Conservation (phyloP, 1,140 invertebrate species). For the Cydia splendana region DNA sequence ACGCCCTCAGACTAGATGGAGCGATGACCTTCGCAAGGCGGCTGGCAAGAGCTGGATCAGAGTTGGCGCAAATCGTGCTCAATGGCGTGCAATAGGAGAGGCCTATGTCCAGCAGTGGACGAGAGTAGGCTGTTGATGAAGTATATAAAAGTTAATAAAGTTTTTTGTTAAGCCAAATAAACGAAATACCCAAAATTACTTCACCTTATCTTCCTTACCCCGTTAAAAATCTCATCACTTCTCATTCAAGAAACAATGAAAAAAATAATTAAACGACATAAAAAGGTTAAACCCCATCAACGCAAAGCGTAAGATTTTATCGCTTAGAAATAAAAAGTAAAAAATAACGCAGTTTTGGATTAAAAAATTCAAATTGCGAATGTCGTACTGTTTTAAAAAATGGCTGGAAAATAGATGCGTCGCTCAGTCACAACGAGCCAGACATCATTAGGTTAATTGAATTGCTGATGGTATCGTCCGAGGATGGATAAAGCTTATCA, state of each 20-base stretch:
- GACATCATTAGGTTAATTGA: constrained; percentile 68
- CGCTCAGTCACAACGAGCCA: constrained; percentile 35
- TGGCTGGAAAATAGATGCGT: constrained; percentile 21
- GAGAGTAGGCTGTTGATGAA: too few relatives aligned
- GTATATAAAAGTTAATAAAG: too few relatives aligned
- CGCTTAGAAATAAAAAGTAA: constrained; percentile 26
- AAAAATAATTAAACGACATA: constrained; percentile 32
- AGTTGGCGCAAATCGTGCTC: too few relatives aligned
- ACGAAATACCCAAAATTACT: too few relatives aligned
- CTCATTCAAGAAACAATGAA: constrained; percentile 28
- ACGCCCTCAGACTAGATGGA: too few relatives aligned
- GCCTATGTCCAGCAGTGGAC: too few relatives aligned
- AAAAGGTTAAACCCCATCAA: constrained; percentile 24
- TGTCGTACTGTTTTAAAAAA: constrained; percentile 27
- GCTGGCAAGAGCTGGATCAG: too few relatives aligned
- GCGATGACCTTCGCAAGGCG: too few relatives aligned
- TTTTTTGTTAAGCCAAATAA: too few relatives aligned
- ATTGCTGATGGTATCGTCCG: constrained; percentile 55
- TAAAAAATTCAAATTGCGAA: constrained; percentile 19
- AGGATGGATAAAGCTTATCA: constrained; percentile 57
- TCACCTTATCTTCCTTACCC: background rate
- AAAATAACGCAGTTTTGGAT: constrained; percentile 18
- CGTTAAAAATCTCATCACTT: constrained; percentile 28
- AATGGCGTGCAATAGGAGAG: too few relatives aligned
- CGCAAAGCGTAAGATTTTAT: constrained; percentile 22